Conservation (phyloP, 37 sponge, comb jelly and placozoan genomes). For the Cliona cf. orientalis region DNA sequence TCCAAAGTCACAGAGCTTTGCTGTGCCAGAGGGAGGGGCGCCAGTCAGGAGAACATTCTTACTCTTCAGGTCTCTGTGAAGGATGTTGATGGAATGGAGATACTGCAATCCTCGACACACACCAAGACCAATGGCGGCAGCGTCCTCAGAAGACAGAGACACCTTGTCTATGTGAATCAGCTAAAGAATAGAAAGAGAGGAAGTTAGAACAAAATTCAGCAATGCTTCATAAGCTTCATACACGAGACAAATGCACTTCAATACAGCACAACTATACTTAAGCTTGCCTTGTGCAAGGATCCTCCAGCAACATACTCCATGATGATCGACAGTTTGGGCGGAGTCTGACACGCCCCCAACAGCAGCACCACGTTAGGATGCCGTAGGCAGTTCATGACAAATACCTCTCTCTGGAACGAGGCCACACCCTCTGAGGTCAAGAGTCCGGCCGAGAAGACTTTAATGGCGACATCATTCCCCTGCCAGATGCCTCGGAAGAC, state of each 20-base stretch:
- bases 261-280: neutral
- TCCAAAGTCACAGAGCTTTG: conserved; percentile 95
- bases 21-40: conserved; percentile 60
- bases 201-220: neutral
- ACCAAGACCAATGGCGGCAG: conserved; percentile 39
- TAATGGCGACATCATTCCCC: conserved; percentile 76
- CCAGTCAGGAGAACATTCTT: conserved; percentile 74
- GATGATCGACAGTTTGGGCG: conserved; percentile 81
- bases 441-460: conserved; percentile 60
- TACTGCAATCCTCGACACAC: conserved; percentile 81
- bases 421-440: conserved; percentile 47
- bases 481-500: conserved; percentile 76
- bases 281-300: conserved; percentile 54
- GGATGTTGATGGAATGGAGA: conserved; percentile 85
- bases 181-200: neutral
- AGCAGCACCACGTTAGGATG: conserved; percentile 90
- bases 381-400: conserved; percentile 83
- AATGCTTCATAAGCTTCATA: neutral
- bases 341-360: conserved; percentile 84
- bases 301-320: conserved; percentile 89
- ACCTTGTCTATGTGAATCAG: conserved; percentile 49
- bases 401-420: conserved; percentile 76
- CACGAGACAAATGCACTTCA: neutral
- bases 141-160: conserved; percentile 14
- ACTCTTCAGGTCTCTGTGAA: conserved; percentile 86